Percentiles rank a stretch among this genome's conserved stretches.
Evolutionary conservation across 2,888 invertebrate species (phyloP).

Genomic region (Hybos culiciformis): DNA sequence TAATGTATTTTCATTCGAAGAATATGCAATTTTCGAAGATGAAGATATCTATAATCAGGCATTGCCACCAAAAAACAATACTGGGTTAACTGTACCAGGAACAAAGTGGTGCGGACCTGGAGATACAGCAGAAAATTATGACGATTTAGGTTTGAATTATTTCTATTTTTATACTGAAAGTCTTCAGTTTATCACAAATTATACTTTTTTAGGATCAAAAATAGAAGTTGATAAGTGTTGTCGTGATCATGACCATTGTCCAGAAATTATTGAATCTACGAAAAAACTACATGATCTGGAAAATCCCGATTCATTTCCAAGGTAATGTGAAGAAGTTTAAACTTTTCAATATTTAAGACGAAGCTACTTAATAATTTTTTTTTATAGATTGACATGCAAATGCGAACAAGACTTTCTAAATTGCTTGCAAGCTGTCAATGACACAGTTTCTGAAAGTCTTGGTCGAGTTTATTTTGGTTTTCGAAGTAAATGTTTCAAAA

Average conservation of each 20-base stretch:
- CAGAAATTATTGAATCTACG: constrained; percentile 27
- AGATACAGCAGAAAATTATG: constrained; percentile 59
- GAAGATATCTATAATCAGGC: constrained; percentile 32
- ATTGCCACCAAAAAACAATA: constrained; percentile 21
- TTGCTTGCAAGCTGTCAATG: constrained; percentile 27
- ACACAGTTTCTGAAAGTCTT: constrained; percentile 23
- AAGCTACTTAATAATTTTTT: neutral
- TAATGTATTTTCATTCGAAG: constrained; percentile 19
- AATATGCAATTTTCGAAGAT: constrained; percentile 32
- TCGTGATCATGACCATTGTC: constrained; percentile 58
- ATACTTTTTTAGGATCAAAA: no score
- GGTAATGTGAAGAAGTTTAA: constrained; percentile 21
- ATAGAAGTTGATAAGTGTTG: constrained; percentile 75
- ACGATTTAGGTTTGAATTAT: no score
- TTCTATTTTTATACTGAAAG: no score
- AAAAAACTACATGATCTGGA: constrained; percentile 22
- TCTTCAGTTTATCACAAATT: no score
- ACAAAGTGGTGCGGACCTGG: constrained; percentile 92
- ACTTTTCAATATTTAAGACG: neutral
- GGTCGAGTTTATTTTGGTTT: constrained; percentile 30
- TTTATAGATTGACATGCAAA: constrained; percentile 26
- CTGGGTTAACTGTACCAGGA: constrained; percentile 42
- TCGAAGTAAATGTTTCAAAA: constrained; percentile 25
- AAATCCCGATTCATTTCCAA: constrained; percentile 31
- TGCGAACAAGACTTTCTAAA: constrained; percentile 33